Evolutionary conservation across 1,140 invertebrate species (phyloP).

Genomic region (Nomia melanderi): DNA sequence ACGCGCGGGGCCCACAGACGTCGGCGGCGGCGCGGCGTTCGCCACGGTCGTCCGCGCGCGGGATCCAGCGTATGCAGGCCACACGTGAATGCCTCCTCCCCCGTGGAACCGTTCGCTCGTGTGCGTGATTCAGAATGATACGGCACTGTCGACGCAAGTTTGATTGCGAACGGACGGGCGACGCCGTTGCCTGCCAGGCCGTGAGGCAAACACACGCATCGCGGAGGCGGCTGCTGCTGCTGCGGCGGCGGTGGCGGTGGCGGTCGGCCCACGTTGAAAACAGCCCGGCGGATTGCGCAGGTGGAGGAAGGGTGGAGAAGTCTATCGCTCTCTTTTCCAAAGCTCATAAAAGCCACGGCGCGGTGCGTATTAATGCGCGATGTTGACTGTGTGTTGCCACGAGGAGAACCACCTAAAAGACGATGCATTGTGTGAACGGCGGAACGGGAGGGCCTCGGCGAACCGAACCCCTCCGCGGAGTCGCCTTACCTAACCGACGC

Average conservation of each 20-base stretch:
- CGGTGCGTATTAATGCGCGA: slow-evolving; percentile 63
- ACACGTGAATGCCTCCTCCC: slow-evolving; percentile 9
- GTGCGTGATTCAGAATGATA: slow-evolving; percentile 21
- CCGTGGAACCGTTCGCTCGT: neutral
- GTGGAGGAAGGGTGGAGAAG: slow-evolving; percentile 30
- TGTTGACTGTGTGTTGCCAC: slow-evolving; percentile 29
- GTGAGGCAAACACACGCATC: slow-evolving; percentile 53
- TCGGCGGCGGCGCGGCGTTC: too few species aligned
- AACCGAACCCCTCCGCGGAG: slow-evolving; percentile 19
- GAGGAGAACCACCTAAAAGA: slow-evolving; percentile 45
- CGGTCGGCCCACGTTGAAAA: neutral
- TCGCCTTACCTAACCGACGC: slow-evolving; percentile 27
- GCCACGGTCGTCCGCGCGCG: neutral
- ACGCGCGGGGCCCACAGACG: neutral
- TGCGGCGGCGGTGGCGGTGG: too few species aligned
- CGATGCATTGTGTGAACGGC: slow-evolving; percentile 44
- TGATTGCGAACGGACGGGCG: slow-evolving; percentile 42
- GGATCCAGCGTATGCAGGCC: too few species aligned
- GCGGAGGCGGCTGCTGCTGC: neutral
- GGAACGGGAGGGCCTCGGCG: slow-evolving; percentile 34
- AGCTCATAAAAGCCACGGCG: slow-evolving; percentile 52
- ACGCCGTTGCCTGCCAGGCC: slow-evolving; percentile 31
- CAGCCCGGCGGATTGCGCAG: slow-evolving; percentile 21
- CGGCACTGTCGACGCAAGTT: slow-evolving; percentile 42
- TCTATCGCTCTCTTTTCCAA: slow-evolving; percentile 57